Percentiles rank a stretch among this genome's conserved stretches.
Evolutionary conservation across 2,113 vertebrate genomes (phyloP).

Genomic region (Poecilia latipinna): DNA sequence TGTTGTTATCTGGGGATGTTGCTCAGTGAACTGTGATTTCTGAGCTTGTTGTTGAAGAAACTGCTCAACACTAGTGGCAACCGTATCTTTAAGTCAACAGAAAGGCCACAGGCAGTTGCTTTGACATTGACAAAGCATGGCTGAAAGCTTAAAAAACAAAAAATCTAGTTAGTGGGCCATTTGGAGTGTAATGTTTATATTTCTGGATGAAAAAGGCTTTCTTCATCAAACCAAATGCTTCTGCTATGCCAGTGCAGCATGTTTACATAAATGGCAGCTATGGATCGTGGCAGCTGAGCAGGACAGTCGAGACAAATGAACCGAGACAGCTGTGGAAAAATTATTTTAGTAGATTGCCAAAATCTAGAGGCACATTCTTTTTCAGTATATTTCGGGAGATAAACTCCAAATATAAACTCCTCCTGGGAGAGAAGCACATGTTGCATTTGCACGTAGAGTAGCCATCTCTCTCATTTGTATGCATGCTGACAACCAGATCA

Average conservation of each 20-base stretch:
- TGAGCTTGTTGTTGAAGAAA: neutral
- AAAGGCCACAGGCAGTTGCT: neutral
- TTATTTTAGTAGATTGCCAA: slow-evolving; percentile 35
- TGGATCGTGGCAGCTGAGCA: slow-evolving; percentile 18
- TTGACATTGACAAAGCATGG: neutral
- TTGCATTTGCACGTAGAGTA: slow-evolving; percentile 39
- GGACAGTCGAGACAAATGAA: slow-evolving; percentile 44
- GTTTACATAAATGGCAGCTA: slow-evolving; percentile 37
- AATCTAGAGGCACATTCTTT: slow-evolving; percentile 46
- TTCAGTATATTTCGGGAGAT: slow-evolving; percentile 43
- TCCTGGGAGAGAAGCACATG: slow-evolving; percentile 25
- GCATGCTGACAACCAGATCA: slow-evolving; percentile 22
- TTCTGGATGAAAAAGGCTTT: slow-evolving; percentile 1
- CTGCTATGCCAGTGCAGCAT: slow-evolving; percentile 4
- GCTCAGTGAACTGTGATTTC: neutral
- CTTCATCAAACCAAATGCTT: neutral
- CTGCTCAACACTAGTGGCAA: neutral
- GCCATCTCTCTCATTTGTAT: slow-evolving; percentile 25
- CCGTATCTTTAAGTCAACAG: neutral
- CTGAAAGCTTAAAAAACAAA: neutral
- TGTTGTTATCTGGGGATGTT: neutral
- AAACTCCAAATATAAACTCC: slow-evolving; percentile 54
- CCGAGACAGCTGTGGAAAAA: slow-evolving; percentile 58
- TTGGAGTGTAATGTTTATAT: neutral
- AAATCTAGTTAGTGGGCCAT: neutral